Evolutionary conservation across 37 sponge, comb jelly and placozoan genomes (phyloP), one percentile per base, ranked within the genome.

Genomic region (Petrosia ficiformis): DNA sequence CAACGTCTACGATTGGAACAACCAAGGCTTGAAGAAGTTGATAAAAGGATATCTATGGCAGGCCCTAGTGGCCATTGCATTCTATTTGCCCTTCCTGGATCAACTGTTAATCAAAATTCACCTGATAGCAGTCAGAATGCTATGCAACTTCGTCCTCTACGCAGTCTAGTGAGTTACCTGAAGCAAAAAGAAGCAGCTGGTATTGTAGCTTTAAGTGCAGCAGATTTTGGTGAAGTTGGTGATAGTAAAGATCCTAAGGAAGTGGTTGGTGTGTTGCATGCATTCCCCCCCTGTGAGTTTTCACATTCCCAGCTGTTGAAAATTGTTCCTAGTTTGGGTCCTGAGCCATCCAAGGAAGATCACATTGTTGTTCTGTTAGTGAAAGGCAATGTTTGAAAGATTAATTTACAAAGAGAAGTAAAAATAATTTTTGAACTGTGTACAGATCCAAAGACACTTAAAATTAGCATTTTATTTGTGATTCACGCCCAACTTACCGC

Each of bases 131-230:
- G 42, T 42, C 70, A 60, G 48, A n/a, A 24, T 4, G 59, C 41
- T 29, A 73, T 78, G 16, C 90, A 95, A 74, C 71, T 81, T 28
- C 60, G 92, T 57, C 97, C 97, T 3, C 61, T 97, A 19, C 86
- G 79, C 70, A 94, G 92, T 71, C 87, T 97, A 19, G 88, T 97
- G 40, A 87, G 80, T 41, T 97, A 97, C 60, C 58, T 97, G 71
- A 88, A 83, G 64, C 92, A 91, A 77, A 93, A 93, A 57, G 92
- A 97, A 41, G 98, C 98, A 26, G 98, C 98, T 34, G 98, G 98
- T 39, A 92, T 97, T 60, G 95, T 95, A 31, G 86, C 89, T 1
- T 61, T 94, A 39, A 76, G 80, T 42, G 74, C 56, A n/a, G 60
- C 35, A 40, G 73, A 71, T 25, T 40, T 22, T 60, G 37, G 54